These are phyloP conservation scores for Corythornis cristatus DNA, from an alignment of 2,113 vertebrate species.

Conservation along the genomic window DNA sequence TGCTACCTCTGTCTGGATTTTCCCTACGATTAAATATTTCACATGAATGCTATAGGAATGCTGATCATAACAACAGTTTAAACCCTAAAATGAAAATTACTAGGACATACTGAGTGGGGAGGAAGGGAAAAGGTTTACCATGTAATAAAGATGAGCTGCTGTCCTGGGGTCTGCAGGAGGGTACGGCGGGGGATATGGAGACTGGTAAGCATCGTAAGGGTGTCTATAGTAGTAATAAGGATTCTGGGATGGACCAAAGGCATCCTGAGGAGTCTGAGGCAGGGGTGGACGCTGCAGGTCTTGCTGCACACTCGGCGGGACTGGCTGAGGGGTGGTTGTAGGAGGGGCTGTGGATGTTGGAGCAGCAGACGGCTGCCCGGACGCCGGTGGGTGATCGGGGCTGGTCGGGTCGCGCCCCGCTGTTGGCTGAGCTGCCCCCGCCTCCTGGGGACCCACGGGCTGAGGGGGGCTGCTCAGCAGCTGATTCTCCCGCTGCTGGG, in stretches of 20 bases:
- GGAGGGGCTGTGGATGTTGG: neutral
- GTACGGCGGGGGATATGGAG: constrained; percentile 78
- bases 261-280: constrained; percentile 77
- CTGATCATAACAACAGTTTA: rapidly evolving
- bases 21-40: neutral
- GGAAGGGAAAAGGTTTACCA: constrained; percentile 68
- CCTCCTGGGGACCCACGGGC: constrained; percentile 28
- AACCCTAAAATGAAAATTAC: neutral
- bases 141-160: constrained; percentile 83
- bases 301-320: neutral
- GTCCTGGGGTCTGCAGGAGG: constrained; percentile 80
- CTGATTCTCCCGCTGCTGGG: constrained; percentile 32
- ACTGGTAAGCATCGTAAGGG: constrained; percentile 81
- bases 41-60: rapidly evolving
- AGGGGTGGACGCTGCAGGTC: constrained; percentile 81
- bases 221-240: constrained; percentile 72
- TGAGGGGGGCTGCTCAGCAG: constrained; percentile 20
- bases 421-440: neutral
- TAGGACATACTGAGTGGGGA: rapidly evolving
- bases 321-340: constrained; percentile 11
- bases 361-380: neutral
- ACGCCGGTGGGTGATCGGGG: neutral
- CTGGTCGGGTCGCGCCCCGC: neutral
- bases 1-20: neutral
- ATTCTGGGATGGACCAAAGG: constrained; percentile 74